Evolutionary conservation across 2,888 invertebrate species (phyloP), one percentile per base, ranked within the genome.

Genomic region (Drosophila tripunctata): DNA sequence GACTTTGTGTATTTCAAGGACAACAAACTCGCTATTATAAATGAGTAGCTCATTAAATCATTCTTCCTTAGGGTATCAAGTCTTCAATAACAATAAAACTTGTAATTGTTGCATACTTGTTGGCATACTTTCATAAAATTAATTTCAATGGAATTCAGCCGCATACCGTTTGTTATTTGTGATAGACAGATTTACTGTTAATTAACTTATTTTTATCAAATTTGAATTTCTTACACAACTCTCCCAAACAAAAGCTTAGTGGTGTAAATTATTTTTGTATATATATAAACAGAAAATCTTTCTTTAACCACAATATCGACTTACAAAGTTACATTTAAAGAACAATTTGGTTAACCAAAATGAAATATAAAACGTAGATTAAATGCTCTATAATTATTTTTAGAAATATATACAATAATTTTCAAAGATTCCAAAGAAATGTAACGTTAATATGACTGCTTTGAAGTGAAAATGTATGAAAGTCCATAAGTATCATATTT

Each of bases 71-170:
- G 10, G 10, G 27, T n/a, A n/a, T n/a, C n/a, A n/a, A n/a, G n/a
- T n/a, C n/a, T n/a, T 17, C 10, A 47, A 21, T 12, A 15, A 31
- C 0, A 5, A 12, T 14, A 5, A 19, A 50, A 6, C 15, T 19
- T 21, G 47, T 30, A 50, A 45, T 31, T 50, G 22, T 35, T 43
- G 48, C 48, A 66, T 61, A 43, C 40, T 54, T 57, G 40, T 45
- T 12, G 10, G 7, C 43, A 55, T 43, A 47, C 15, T 55, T 60
- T 35, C 12, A 6, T 17, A 1, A 55, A 48, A 50, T 56, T 17
- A 15, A 52, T 33, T 62, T 21, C 12, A 3, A n/a, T 27, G 58
- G 45, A 41, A 57, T 60, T 48, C 4, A 35, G n/a, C 15, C 30
- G 24, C 35, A 56, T 24, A 21, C 31, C 52, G 38, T 44, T 47